Percentiles rank a stretch among this genome's conserved stretches.
phyloP scores from a whole-genome alignment of 2,113 vertebrate genomes.

The Pterocles orientalis region DNA sequence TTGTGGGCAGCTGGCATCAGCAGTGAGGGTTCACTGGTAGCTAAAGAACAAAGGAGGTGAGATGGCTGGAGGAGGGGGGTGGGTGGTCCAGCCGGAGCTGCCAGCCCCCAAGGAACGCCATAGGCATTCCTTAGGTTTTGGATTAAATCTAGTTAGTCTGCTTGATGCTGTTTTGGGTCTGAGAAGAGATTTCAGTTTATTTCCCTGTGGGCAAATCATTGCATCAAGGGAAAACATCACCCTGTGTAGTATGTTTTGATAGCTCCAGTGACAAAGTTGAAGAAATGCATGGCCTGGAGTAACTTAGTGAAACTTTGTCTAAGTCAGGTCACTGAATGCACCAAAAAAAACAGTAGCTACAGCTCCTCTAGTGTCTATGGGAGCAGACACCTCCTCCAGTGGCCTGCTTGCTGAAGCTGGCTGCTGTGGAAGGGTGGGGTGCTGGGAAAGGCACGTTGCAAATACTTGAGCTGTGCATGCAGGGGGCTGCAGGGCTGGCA shows the following conservation, averaged over 20 bases:
- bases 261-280: not conserved
- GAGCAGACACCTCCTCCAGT: not conserved
- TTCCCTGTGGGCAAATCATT: not conserved
- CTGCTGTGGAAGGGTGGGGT: accelerated
- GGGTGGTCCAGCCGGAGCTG: not conserved
- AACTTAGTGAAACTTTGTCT: not conserved
- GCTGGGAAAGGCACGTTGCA: not conserved
- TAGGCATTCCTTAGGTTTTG: not conserved
- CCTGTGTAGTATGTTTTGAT: accelerated
- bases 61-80: not conserved
- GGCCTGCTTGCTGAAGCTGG: not conserved
- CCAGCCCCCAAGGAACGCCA: not conserved
- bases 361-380: not conserved
- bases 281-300: not conserved
- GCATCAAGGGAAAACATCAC: not conserved
- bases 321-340: not conserved
- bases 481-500: not conserved
- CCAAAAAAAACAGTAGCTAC: not conserved
- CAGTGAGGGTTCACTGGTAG: not conserved
- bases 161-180: not conserved
- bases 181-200: not conserved
- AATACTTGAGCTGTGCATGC: not conserved
- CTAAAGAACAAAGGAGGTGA: not conserved
- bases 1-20: not conserved
- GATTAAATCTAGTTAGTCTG: not conserved